Conservation (phyloP, 2,888 invertebrate genomes). For the Cataglyphis altisquamis region DNA sequence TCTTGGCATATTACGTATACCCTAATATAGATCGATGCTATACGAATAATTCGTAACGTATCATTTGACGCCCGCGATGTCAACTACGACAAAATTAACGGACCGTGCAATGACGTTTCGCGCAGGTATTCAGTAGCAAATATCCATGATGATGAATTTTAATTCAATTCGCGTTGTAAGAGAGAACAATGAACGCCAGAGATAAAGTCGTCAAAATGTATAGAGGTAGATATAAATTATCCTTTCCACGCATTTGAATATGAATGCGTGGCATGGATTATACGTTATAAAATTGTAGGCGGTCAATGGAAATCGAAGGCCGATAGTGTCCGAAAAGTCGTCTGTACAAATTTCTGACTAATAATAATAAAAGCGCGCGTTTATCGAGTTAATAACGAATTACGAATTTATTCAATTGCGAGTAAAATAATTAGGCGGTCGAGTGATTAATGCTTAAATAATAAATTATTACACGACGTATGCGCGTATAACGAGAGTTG, state of each 20-base stretch:
- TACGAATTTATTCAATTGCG: slow-evolving; percentile 20
- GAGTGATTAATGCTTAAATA: slow-evolving; percentile 37
- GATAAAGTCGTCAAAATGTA: slow-evolving; percentile 44
- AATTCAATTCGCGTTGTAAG: slow-evolving; percentile 49
- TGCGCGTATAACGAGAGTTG: not conserved
- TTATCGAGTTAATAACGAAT: slow-evolving; percentile 35
- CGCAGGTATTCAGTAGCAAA: slow-evolving; percentile 57
- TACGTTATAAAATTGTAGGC: slow-evolving; percentile 35
- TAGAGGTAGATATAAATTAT: slow-evolving; percentile 45
- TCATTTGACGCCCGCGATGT: slow-evolving; percentile 46
- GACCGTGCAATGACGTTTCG: slow-evolving; percentile 53
- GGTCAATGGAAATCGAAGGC: slow-evolving; percentile 18
- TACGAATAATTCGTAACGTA: slow-evolving; percentile 45
- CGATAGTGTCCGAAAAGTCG: slow-evolving; percentile 13
- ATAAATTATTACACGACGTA: slow-evolving; percentile 13
- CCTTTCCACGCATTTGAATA: slow-evolving; percentile 48
- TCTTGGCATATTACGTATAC: slow-evolving; percentile 19
- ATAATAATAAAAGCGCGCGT: slow-evolving; percentile 1
- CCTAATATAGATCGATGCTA: slow-evolving; percentile 25
- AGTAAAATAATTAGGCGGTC: slow-evolving; percentile 42
- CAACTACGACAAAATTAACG: slow-evolving; percentile 59
- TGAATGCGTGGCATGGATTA: slow-evolving; percentile 35
- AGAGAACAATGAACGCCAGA: slow-evolving; percentile 60
- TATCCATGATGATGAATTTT: slow-evolving; percentile 65
- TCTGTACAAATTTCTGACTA: slow-evolving; percentile 19